A percentile compares a stretch with the other conserved stretches of the same genome.
Conservation (phyloP, 2,113 vertebrate species). For the Ellobius talpinus region DNA sequence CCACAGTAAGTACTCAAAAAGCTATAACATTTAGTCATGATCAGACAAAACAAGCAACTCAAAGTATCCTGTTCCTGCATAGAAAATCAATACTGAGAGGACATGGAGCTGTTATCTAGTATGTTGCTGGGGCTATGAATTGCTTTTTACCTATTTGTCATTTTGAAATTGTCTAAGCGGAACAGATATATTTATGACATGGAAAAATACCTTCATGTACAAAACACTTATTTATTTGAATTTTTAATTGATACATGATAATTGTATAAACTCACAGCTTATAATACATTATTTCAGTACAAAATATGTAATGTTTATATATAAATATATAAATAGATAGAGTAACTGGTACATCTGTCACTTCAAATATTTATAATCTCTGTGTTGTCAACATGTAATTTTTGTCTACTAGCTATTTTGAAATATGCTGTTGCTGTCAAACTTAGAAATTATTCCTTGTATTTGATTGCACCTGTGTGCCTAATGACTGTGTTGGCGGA, state of each 20-base stretch:
- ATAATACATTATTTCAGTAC: neutral
- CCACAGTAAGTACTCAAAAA: neutral
- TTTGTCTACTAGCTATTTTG: neutral
- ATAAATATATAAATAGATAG: neutral
- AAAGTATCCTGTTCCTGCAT: neutral
- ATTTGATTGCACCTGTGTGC: no score
- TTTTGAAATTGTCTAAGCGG: neutral
- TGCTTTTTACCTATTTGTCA: neutral
- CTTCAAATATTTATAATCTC: neutral
- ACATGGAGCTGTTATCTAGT: neutral
- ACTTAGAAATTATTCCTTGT: neutral
- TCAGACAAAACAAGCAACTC: neutral
- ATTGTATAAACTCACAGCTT: neutral
- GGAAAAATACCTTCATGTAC: neutral
- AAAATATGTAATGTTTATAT: neutral
- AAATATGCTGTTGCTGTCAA: neutral
- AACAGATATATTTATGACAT: neutral
- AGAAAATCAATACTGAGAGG: neutral
- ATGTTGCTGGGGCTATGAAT: neutral
- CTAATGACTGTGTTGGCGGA: neutral
- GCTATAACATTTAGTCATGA: neutral
- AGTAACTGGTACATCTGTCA: neutral
- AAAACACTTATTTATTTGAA: neutral
- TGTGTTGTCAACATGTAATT: neutral
- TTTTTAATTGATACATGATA: neutral